Evolutionary conservation across 2,113 vertebrate genomes (phyloP), one percentile per base, ranked within the genome.

Genomic region (Urocitellus parryii): DNA sequence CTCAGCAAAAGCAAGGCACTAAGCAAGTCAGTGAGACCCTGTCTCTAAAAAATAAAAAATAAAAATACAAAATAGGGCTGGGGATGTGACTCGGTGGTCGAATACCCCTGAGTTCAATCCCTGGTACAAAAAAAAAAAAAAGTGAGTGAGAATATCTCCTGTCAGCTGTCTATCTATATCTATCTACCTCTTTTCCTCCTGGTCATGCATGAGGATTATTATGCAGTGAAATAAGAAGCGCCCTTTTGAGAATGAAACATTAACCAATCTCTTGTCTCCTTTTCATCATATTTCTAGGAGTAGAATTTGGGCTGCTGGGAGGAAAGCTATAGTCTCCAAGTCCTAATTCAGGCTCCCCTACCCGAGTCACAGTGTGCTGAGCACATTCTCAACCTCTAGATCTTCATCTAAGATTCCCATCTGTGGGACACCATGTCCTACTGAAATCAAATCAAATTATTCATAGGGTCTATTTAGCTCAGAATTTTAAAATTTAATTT

Each of bases 341-440:
- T 27, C 32, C 48, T 2, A 9, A 22, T 51, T 39, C 14, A 34
- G 18, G 65, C 4, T 42, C 37, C 0, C 25, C 14, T 4, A 9
- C 18, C 2, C 9, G 34, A 34, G 22, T 39, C 45, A 53, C 0
- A 2, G 17, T 4, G 13, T 12, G 3, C 17, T 37, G 13, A 48
- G 27, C 29, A 34, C 8, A 17, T 24, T 39, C 14, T 68, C 24
- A 34, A 22, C 32, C 12, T 73, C 37, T 77, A 42, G 61, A 6
- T 16, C 61, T 67, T 42, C 25, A 24, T 4, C 13, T 65, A 68
- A n/a, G 18, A 80, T 45, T 48, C 32, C 37, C 78, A 37, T 51
- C 17, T 25, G 61, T 63, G 61, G 61, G 24, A 63, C 6, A 25
- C 61, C 3, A 24, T 63, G 24, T 63, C 61, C 9, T 0, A 10